Percentiles rank a stretch among this genome's conserved stretches.
These are phyloP conservation scores for Cantharis rufa DNA, from an alignment of 2,888 invertebrate genomes.

Conservation along the genomic window DNA sequence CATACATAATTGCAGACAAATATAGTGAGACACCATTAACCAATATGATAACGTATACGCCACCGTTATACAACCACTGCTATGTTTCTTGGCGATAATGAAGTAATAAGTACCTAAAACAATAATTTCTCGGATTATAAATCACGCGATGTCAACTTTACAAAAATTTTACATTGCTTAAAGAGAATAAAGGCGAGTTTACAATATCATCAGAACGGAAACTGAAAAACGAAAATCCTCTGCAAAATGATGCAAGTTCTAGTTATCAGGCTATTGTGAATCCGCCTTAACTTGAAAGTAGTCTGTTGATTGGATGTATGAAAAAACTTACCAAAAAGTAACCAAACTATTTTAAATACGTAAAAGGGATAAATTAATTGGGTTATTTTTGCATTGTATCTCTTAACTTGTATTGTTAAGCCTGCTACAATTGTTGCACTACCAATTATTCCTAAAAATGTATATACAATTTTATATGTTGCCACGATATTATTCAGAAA, in stretches of 20 bases:
- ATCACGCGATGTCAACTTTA: too few relatives aligned
- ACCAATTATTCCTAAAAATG: slow-evolving; percentile 15
- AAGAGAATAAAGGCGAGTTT: too few relatives aligned
- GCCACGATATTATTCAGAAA: not conserved
- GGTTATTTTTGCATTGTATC: not conserved
- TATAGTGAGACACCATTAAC: slow-evolving; percentile 8
- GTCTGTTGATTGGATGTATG: too few relatives aligned
- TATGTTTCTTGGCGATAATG: not conserved
- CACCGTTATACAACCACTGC: not conserved
- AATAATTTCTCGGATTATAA: not conserved
- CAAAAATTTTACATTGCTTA: too few relatives aligned
- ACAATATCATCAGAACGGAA: too few relatives aligned
- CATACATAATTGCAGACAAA: slow-evolving; percentile 5
- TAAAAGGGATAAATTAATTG: slow-evolving; percentile 12
- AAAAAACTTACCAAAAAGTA: slow-evolving; percentile 11
- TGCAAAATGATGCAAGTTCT: too few relatives aligned
- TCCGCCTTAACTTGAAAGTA: not conserved
- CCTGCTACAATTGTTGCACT: not conserved
- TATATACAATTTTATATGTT: not conserved
- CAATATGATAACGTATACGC: slow-evolving; percentile 9
- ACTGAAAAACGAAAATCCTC: too few relatives aligned
- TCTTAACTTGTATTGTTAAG: not conserved
- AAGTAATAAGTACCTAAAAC: slow-evolving; percentile 17
- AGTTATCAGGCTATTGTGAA: not conserved
- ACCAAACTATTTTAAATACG: slow-evolving; percentile 12